Evolutionary conservation across 2,797 vertebrate genomes (phyloP), one percentile per base, ranked within the genome.

Genomic region (Gambusia yucatana): DNA sequence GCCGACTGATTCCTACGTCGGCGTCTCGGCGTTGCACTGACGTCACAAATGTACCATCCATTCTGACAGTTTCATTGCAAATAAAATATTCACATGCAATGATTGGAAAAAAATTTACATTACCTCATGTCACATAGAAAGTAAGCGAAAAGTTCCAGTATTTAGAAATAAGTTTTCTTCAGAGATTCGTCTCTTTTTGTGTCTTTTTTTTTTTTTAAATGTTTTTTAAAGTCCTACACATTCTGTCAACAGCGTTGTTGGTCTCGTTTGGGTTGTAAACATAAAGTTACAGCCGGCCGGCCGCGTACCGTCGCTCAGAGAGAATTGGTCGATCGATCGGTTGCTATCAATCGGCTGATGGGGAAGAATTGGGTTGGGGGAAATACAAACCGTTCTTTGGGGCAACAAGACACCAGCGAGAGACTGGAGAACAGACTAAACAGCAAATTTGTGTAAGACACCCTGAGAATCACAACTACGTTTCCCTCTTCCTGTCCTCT

Each of bases 171-270:
- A 92, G 92, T 93, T 94, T 91, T 95, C 92, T 93, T 93, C 92
- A 91, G 94, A 95, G 88, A 93, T 92, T 91, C 86, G 86, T 89
- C 83, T 93, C 81, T 90, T 50, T 84, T n/a, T 75, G 1, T 78
- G 7, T 73, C 41, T 75, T 44, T 86, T 73, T 44, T 75, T 44
- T 83, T 3, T 80, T 9, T 69, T 20, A 48, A 48, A 48, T 48
- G 47, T 77, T 44, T 86, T 75, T 86, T 86, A 88, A 91, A 94
- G 93, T 95, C 94, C 94, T 96, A 92, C 91, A 96, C 95, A 96
- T 96, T 96, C 94, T 93, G 94, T 95, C 92, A 96, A 95, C 95
- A 96, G 96, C 95, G 90, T 96, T 95, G 93, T 96, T 96, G 95
- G 95, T 96, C 95, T 96, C 94, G 82, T 95, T 95, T 94, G 93